Percentiles rank a stretch among this genome's conserved stretches.
Evolutionary conservation across 2,797 vertebrate species (phyloP).

Genomic region (Hyperoplus immaculatus): DNA sequence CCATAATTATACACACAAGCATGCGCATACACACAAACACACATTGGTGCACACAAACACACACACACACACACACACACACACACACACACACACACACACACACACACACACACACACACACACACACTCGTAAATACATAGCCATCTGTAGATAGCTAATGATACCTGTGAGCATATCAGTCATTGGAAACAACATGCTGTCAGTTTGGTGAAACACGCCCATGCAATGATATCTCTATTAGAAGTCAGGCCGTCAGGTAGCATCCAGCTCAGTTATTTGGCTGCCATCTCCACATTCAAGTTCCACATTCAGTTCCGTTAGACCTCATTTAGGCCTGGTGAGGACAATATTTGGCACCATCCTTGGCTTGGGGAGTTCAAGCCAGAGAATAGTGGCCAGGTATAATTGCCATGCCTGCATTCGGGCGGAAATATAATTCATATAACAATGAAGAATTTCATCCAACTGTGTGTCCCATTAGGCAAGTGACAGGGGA

Average conservation of each 20-base stretch:
- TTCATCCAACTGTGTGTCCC: constrained; percentile 45
- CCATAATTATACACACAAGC: constrained; percentile 83
- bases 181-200: constrained; percentile 78
- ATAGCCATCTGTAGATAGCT: constrained; percentile 79
- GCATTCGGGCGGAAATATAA: constrained; percentile 44
- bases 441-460: constrained; percentile 40
- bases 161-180: constrained; percentile 83
- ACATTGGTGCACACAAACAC: background rate
- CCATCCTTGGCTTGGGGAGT: constrained; percentile 12
- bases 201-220: constrained; percentile 74
- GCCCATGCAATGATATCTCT: constrained; percentile 74
- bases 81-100: constrained; percentile 9
- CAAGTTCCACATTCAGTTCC: constrained; percentile 31
- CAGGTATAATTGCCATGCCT: constrained; percentile 45
- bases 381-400: constrained; percentile 22
- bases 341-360: constrained; percentile 42
- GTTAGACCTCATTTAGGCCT: constrained; percentile 48
- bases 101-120: background rate
- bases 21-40: constrained; percentile 9
- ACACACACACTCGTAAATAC: constrained; percentile 40
- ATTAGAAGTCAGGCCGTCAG: constrained; percentile 62
- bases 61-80: background rate
- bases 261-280: constrained; percentile 51
- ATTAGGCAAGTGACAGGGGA: constrained; percentile 64
- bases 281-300: constrained; percentile 37